Conservation (phyloP, 2,888 invertebrate species). For the Mongoloraphidia duomilia region DNA sequence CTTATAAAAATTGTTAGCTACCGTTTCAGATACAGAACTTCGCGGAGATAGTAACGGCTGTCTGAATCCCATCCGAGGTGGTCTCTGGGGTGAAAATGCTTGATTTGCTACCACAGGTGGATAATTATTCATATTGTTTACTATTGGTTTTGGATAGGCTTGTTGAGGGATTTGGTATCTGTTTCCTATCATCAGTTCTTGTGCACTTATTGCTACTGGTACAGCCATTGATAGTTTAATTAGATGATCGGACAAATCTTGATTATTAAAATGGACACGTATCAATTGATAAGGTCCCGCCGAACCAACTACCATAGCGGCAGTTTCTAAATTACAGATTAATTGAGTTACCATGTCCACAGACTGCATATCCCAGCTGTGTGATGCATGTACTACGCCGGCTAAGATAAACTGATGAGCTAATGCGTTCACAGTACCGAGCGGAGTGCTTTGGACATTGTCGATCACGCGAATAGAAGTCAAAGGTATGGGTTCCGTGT, state of each 20-base stretch:
- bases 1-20: constrained; percentile 23
- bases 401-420: constrained; percentile 45
- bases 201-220: constrained; percentile 32
- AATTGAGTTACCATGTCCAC: constrained; percentile 28
- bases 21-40: constrained; percentile 21
- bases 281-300: constrained; percentile 30
- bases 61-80: constrained; percentile 21
- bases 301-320: constrained; percentile 20
- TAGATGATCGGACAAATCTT: constrained; percentile 34
- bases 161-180: too few relatives aligned
- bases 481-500: constrained; percentile 42
- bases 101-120: constrained; percentile 2
- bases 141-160: too few relatives aligned
- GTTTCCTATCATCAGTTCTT: constrained; percentile 26
- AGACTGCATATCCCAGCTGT: constrained; percentile 38
- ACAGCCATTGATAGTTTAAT: constrained; percentile 33
- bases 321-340: constrained; percentile 29
- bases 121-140: neutral
- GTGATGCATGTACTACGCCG: constrained; percentile 36
- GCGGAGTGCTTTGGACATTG: constrained; percentile 32
- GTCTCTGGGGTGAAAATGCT: neutral
- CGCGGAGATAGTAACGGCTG: constrained; percentile 4
- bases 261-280: constrained; percentile 33
- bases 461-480: constrained; percentile 43
- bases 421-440: constrained; percentile 35